These are phyloP conservation scores for Steatornis caripensis DNA, from an alignment of 2,113 vertebrate genomes.

Conservation along the genomic window DNA sequence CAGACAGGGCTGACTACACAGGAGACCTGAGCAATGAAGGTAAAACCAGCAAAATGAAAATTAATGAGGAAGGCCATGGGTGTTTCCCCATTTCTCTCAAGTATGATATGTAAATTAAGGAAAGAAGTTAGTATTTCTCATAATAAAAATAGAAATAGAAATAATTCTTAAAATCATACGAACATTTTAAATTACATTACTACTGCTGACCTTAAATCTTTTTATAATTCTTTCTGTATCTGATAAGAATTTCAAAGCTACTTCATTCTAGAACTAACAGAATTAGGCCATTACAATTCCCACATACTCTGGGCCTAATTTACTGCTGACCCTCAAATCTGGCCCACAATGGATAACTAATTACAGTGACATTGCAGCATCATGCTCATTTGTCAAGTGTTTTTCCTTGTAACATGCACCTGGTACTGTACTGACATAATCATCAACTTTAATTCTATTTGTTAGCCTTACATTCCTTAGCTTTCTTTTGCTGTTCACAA, in stretches of 20 bases:
- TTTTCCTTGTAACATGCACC: background rate
- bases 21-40: background rate
- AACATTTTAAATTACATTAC: background rate
- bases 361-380: background rate
- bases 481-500: background rate
- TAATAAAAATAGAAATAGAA: background rate
- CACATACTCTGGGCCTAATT: background rate
- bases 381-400: background rate
- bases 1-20: background rate
- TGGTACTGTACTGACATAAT: background rate
- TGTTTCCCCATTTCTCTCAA: background rate
- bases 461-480: background rate
- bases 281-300: background rate
- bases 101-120: background rate
- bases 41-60: background rate
- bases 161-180: background rate
- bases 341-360: background rate
- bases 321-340: background rate
- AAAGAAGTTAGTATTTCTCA: background rate
- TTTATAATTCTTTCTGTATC: background rate
- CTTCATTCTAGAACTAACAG: background rate
- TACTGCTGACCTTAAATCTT: background rate
- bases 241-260: background rate
- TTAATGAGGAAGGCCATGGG: background rate
- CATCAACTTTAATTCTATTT: background rate